Evolutionary conservation across 2,888 invertebrate genomes (phyloP).

Genomic region (Stomorhina lunata): DNA sequence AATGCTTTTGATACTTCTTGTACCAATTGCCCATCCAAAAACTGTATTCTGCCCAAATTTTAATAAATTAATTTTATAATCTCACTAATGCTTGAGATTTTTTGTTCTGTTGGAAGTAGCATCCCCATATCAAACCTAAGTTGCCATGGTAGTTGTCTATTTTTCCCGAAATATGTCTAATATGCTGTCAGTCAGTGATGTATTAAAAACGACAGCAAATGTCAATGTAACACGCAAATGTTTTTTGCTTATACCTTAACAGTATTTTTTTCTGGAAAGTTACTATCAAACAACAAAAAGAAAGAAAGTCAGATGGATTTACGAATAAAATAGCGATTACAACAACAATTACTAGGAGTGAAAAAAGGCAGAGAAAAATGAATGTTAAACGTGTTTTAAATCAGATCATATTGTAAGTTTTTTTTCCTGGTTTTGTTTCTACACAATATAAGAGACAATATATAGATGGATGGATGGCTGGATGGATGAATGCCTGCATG

Average conservation of each 20-base stretch:
- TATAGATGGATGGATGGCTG: background rate
- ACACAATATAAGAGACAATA: background rate
- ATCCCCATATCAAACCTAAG: no score
- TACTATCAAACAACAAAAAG: background rate
- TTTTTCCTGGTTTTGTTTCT: background rate
- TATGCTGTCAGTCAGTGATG: constrained; percentile 74
- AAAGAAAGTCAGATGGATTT: no score
- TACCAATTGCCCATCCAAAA: no score
- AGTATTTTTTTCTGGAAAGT: background rate
- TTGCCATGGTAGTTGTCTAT: background rate
- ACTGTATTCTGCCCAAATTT: no score
- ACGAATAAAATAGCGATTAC: no score
- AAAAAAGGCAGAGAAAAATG: background rate
- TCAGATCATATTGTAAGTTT: constrained; percentile 14
- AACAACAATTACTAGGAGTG: background rate
- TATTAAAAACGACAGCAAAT: constrained; percentile 76
- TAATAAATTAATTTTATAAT: no score
- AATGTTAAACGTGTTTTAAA: constrained; percentile 9
- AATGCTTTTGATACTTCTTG: no score
- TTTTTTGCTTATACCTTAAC: constrained; percentile 27
- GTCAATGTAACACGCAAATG: constrained; percentile 69
- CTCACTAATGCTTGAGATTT: no score
- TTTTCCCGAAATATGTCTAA: constrained; percentile 59
- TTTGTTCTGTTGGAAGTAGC: no score
- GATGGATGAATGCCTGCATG: no score